phyloP scores from a whole-genome alignment of 2,797 vertebrate genomes.

The Botia kubotai region DNA sequence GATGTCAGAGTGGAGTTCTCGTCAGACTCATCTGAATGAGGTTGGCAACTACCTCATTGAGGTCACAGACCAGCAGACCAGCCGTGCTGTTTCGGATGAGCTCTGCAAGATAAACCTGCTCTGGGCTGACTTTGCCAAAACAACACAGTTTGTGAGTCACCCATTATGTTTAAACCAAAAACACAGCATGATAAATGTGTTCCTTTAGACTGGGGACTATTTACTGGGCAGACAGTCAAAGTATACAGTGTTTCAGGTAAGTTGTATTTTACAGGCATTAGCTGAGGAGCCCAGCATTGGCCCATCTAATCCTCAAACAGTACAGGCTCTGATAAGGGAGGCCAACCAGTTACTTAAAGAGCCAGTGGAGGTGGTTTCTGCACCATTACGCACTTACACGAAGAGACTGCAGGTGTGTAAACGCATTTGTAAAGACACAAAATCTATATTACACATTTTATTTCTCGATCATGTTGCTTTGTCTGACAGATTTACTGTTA shows the following conservation, averaged over 20 bases:
- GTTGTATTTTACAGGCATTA: constrained; percentile 63
- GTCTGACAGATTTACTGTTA: not conserved
- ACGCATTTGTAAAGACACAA: not conserved
- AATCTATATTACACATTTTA: no score
- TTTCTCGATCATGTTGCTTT: not conserved
- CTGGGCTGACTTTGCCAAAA: constrained; percentile 82
- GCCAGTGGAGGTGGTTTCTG: constrained; percentile 68
- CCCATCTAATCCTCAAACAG: constrained; percentile 58
- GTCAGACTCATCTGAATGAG: constrained; percentile 84
- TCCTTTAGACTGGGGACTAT: not conserved
- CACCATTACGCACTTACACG: constrained; percentile 69
- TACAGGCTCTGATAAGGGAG: constrained; percentile 70
- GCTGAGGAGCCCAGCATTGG: constrained; percentile 54
- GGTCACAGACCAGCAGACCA: constrained; percentile 82
- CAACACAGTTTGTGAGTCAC: constrained; percentile 81
- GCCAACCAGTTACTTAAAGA: constrained; percentile 70
- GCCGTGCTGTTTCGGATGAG: constrained; percentile 81
- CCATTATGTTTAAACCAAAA: not conserved
- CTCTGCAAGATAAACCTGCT: constrained; percentile 85
- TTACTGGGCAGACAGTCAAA: not conserved
- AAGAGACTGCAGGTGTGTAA: constrained; percentile 76
- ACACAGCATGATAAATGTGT: not conserved
- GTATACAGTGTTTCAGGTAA: not conserved
- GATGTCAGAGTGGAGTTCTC: constrained; percentile 82
- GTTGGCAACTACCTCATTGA: constrained; percentile 85